Base-by-base conservation (phyloP, 92 coral and sea anemone genomes). In the Galaxea fascicularis region DNA sequence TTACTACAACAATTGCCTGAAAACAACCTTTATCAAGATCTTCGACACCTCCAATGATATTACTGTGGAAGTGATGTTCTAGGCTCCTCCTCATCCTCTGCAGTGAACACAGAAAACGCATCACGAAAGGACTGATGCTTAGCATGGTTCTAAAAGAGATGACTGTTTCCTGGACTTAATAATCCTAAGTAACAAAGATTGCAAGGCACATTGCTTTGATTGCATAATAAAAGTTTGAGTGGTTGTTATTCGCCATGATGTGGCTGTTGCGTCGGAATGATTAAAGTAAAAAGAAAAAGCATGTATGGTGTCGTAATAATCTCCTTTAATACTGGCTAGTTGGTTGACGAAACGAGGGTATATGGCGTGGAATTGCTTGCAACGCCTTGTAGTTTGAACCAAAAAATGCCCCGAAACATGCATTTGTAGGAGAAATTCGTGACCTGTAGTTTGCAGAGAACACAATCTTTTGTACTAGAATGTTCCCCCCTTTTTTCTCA, bases 21-120 rank as follows among this genome's bases (percentile, higher is more conserved):
- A 86, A 39, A 92, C 91, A 24, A 89, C 95, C 60, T 85, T 81
- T 26, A 89, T 92, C 72, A 92, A 92, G 84, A 71, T 86, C 52
- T 79, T 69, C 45, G 95, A 92, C 65, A 56, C 58, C 7, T 54
- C 52, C 56, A 63, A 15, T 22, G 95, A 92, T 16, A 52, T 92
- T 66, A 77, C 85, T 3, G 82, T 89, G 24, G 93, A 85, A 60
- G 91, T 60, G 56, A 59, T 69, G 25, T 89, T 92, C 74, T 91
- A 62, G 84, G 31, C 56, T 45, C 1, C 12, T 24, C 13, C 30
- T 22, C n/a, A n/a, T n/a, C 66, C 66, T 22, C 66, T 60, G 13
- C 21, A 29, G 66, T 22, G 9, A 9, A 25, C 24, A 11, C 29
- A 22, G 31, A 22, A 63, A 63, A 5, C 7, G 62, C 22, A 56